Conservation (phyloP, 2,888 invertebrate species). For the Pollenia angustigena region DNA sequence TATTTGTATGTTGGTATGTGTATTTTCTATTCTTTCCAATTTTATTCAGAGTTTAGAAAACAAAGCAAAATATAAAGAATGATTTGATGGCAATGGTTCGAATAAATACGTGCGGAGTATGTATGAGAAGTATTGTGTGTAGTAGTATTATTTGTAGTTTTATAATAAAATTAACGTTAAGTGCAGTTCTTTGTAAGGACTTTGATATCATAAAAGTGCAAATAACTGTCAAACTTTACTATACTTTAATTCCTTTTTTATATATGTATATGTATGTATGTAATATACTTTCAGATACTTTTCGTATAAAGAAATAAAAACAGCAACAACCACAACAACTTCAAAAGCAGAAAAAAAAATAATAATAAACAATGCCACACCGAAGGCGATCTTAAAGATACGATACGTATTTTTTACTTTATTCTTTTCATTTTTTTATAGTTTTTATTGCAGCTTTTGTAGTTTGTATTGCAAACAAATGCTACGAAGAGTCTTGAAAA, state of each 20-base stretch:
- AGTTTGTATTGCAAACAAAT: conserved; percentile 53
- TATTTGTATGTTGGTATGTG: not conserved
- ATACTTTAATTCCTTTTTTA: conserved; percentile 70
- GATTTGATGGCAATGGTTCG: not conserved
- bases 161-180: conserved; percentile 73
- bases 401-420: conserved; percentile 21
- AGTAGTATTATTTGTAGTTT: conserved; percentile 71
- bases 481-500: not conserved
- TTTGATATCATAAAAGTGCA: conserved; percentile 73
- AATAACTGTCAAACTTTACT: conserved; percentile 73
- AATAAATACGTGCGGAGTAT: conserved; percentile 3
- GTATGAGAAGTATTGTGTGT: conserved; percentile 23
- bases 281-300: conserved; percentile 3
- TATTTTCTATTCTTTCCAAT: not conserved
- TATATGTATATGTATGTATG: conserved; percentile 6
- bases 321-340: conserved; percentile 1
- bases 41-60: conserved; percentile 20
- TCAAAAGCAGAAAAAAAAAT: conserved; percentile 1
- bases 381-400: conserved; percentile 70
- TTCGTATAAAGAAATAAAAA: conserved; percentile 51
- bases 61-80: conserved; percentile 4
- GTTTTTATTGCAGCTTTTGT: conserved; percentile 42
- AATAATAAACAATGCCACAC: conserved; percentile 65
- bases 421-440: conserved; percentile 5
- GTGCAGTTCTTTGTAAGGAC: conserved; percentile 73